Evolutionary conservation across 2,888 invertebrate genomes (phyloP).

Genomic region (Amblyjoppa proteus): DNA sequence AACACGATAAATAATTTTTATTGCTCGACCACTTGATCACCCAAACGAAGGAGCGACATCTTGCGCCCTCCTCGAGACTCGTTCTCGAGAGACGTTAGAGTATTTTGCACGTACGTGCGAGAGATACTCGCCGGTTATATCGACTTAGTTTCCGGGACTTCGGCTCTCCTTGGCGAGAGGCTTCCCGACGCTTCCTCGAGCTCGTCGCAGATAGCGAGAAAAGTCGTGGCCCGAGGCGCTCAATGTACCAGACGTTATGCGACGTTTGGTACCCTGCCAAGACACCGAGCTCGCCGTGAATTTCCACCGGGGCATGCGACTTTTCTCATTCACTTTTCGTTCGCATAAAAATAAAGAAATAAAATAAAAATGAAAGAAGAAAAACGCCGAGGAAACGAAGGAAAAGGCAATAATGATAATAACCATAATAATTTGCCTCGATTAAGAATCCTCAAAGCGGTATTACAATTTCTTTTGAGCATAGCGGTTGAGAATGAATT

Average conservation of each 20-base stretch:
- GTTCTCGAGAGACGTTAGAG: conserved; percentile 15
- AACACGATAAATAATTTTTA: conserved; percentile 12
- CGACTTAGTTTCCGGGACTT: conserved; percentile 56
- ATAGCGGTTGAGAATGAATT: conserved; percentile 40
- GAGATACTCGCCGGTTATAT: conserved; percentile 39
- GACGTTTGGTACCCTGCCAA: conserved; percentile 74
- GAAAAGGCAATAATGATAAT: background rate
- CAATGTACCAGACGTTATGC: conserved; percentile 72
- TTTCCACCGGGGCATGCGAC: conserved; percentile 26
- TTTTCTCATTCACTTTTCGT: conserved; percentile 23
- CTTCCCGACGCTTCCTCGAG: conserved; percentile 15
- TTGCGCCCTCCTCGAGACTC: background rate
- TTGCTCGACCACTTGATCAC: background rate
- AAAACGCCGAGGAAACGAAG: background rate
- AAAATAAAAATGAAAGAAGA: background rate
- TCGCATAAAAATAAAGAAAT: conserved; percentile 6
- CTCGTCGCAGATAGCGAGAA: conserved; percentile 30
- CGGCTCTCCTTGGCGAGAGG: conserved; percentile 47
- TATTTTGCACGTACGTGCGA: conserved; percentile 17
- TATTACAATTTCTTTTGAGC: conserved; percentile 16
- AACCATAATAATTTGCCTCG: conserved; percentile 26
- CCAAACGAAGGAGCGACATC: background rate
- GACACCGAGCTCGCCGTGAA: conserved; percentile 55
- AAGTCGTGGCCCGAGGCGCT: conserved; percentile 61
- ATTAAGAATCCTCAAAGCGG: background rate